Conservation (phyloP, 1,140 invertebrate species). For the Thrips palmi region DNA sequence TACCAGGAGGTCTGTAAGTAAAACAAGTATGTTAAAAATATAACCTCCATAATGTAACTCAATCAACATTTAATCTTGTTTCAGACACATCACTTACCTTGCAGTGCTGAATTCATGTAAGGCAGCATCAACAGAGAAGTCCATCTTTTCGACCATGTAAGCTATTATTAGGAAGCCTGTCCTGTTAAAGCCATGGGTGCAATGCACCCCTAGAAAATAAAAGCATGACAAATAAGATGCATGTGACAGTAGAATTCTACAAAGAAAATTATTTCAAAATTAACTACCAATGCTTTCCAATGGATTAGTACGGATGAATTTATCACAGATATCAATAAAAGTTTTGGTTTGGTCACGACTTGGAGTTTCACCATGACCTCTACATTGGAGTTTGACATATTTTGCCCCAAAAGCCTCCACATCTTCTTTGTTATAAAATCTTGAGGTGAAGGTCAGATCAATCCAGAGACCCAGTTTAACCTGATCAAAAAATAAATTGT, state of each 20-base stretch:
- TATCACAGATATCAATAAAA: conserved; percentile 60
- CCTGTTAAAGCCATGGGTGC: conserved; percentile 97
- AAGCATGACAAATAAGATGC: not conserved
- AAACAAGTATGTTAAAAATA: conserved; percentile 6
- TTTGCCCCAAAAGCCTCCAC: conserved; percentile 53
- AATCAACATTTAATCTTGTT: not conserved
- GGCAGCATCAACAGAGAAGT: conserved; percentile 62
- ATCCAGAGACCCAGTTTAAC: conserved; percentile 86
- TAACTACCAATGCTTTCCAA: conserved; percentile 47
- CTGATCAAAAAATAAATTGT: conserved; percentile 26
- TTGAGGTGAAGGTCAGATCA: conserved; percentile 84
- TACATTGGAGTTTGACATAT: conserved; percentile 75
- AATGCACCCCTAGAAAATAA: conserved; percentile 57
- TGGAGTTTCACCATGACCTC: conserved; percentile 68
- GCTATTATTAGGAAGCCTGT: conserved; percentile 88
- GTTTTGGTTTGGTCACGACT: conserved; percentile 51
- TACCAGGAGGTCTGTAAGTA: conserved; percentile 42
- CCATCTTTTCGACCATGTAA: conserved; percentile 67
- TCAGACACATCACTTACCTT: conserved; percentile 26
- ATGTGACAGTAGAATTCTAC: not conserved
- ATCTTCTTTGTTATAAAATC: conserved; percentile 73
- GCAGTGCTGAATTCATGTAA: conserved; percentile 51
- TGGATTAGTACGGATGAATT: conserved; percentile 62
- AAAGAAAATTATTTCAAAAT: not conserved
- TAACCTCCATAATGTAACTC: conserved; percentile 1